Base-by-base conservation (phyloP, 1,140 invertebrate genomes). In the Bilobella aurantiaca region DNA sequence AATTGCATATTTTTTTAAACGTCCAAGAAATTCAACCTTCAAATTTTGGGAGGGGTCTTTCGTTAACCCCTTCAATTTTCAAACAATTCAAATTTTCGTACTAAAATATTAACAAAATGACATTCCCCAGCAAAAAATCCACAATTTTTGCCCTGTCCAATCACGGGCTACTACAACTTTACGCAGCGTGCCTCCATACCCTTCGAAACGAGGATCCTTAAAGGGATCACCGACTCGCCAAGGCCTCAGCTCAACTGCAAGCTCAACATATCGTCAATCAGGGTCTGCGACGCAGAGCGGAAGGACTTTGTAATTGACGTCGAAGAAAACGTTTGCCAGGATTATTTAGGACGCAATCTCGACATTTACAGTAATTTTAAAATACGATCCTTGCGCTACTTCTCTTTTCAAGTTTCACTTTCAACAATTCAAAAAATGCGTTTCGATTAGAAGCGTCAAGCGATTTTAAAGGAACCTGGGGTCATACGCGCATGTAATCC, bases 151-250 rank as follows among this genome's bases (percentile, higher is more conserved):
- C 77, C 79, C n/a, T 83, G 82, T 68, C 82, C 82, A n/a, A 75
- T 83, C 29, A 80, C 76, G 31, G 82, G 82, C 1, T 79, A 80
- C 62, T 83, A 81, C 68, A 74, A 66, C 21, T 83, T 83, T 70
- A 65, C 71, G 2, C 81, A 83, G 73, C 72, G 69, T 12, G 78
- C 77, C 1, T 76, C 78, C 34, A 75, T 78, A 46, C 73, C 75
- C 8, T 82, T 83, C 67, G 73, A 75, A 57, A 82, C 82, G 0
- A 71, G 82, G 63, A 82, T 84, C 63, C 73, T 78, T 47, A 78
- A 81, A 14, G 83, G 83, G 64, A 80, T 84, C 1, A 84, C 83
- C 1, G 78, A 81, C 56, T 75, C 75, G 47, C 83, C 83, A 1
- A 74, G 82, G 66, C 79, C 80, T 12, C 75, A 78, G 74, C 76